Base-by-base conservation (phyloP, 2,113 vertebrate genomes). In the Eurystomus gularis region DNA sequence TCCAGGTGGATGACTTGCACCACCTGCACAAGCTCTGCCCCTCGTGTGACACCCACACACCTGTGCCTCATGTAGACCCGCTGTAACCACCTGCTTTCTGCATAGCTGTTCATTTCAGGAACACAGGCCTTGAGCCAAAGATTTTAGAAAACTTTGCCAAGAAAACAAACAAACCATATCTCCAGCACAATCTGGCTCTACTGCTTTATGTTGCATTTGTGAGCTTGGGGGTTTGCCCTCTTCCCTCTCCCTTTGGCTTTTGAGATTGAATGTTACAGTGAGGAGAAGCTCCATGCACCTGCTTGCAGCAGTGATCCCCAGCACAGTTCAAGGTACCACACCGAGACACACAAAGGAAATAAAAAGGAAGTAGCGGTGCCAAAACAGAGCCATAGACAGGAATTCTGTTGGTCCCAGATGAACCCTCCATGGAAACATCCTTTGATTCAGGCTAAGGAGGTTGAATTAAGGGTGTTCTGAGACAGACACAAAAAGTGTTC, bases 311-410 rank as follows among this genome's bases (percentile, higher is more conserved):
- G 3, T 52, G 76, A 71, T 78, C 61, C 82, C 40, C 80, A 86
- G 70, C 72, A 64, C n/a, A 49, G 71, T 57, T 90, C 33, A 49
- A 57, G 79, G 17, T 6, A 40, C 48, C 61, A 40, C 44, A 44
- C 5, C 0, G 29, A 57, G 48, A 61, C 52, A 81, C 13, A 23
- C 9, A 19, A 8, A 33, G 61, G 76, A 75, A 83, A 82, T 55
- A 28, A 92, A 90, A 92, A 42, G 80, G 55, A 78, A 88, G 48
- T 69, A 88, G 82, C 61, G 91, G 88, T 92, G 90, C 69, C 88
- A 77, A 93, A 94, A 77, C 68, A 83, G 62, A 94, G 18, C 75
- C 26, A 51, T 19, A 8, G 16, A 31, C 20, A 73, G 85, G 46
- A 86, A 78, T 68, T 17, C 58, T 60, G 26, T 29, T 3, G 0